Evolutionary conservation across 2,113 vertebrate genomes (phyloP), one percentile per base, ranked within the genome.

Genomic region (Lepus europaeus): DNA sequence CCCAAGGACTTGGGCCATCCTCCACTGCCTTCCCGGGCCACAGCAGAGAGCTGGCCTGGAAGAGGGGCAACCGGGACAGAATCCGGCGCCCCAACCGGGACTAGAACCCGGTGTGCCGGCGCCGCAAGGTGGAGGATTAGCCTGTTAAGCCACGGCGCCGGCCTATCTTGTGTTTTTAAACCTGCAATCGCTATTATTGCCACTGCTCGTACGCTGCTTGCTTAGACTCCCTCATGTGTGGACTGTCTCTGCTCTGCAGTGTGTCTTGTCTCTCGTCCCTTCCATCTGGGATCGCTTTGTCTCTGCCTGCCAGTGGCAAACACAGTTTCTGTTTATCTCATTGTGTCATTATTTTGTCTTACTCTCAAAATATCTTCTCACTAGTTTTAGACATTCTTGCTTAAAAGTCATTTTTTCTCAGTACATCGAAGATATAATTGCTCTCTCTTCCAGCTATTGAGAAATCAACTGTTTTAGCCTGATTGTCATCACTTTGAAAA

Each of bases 211-310:
- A 70, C n/a, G 61, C 56, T 29, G 51, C 68, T 61, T 93, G 5
- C 49, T 85, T 39, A 36, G 8, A 78, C 25, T 88, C 63, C 59
- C 45, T 73, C 36, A 63, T 29, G 59, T 3, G 74, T 9, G 20
- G n/a, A 61, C 22, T 88, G 63, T 72, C 36, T 68, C 51, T 89
- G 83, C 61, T 79, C 79, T 72, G 9, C 25, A 51, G 23, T 92
- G 23, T 76, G 74, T 76, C 73, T 84, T 88, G 64, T 83, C 56
- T 88, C 69, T 79, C 27, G 74, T 63, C 74, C 39, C 31, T 89
- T 73, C 84, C 73, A 85, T 53, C 84, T 89, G 66, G 49, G 27
- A 69, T 92, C 49, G 80, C 77, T 92, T 89, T 93, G 70, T 91
- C 77, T 39, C 74, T 45, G 36, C 39, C 25, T 94, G 51, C 31